Percentiles rank a stretch among this genome's conserved stretches.
phyloP scores from a whole-genome alignment of 2,113 vertebrate genomes.

The Pelvicachromis taeniatus region DNA sequence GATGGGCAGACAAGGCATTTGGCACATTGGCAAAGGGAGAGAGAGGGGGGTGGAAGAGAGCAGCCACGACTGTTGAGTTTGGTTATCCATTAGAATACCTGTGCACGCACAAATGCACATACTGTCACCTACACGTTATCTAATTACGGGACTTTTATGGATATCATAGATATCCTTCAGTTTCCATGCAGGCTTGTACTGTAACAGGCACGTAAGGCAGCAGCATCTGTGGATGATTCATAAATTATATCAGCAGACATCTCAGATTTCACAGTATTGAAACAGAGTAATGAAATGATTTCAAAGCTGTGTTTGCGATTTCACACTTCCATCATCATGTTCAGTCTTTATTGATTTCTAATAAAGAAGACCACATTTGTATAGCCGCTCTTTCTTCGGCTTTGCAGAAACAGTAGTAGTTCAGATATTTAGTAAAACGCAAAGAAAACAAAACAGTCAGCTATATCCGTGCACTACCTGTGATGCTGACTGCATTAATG shows the following conservation, averaged over 20 bases:
- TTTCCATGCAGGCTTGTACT: not conserved
- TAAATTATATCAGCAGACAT: slow-evolving; percentile 9
- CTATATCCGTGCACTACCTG: slow-evolving; percentile 29
- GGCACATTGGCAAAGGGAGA: slow-evolving; percentile 6
- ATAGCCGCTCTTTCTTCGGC: not conserved
- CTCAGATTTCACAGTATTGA: slow-evolving; percentile 19
- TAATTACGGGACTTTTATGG: not conserved
- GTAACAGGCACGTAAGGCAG: not conserved
- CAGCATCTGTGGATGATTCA: slow-evolving; percentile 7
- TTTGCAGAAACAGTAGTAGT: not conserved
- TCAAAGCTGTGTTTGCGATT: slow-evolving; percentile 22
- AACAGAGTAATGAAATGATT: slow-evolving; percentile 20
- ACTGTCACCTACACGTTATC: not conserved
- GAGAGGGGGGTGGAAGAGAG: not conserved
- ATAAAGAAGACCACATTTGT: not conserved
- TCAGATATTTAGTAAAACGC: slow-evolving; percentile 10
- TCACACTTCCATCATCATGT: slow-evolving; percentile 10
- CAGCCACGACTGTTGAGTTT: not conserved
- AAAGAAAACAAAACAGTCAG: slow-evolving; percentile 35
- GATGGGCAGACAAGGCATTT: slow-evolving; percentile 43
- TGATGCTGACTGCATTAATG: slow-evolving; percentile 29
- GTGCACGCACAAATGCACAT: not conserved
- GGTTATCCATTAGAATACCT: slow-evolving; percentile 17
- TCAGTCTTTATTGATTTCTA: not conserved
- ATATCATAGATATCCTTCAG: not conserved